phyloP scores from a whole-genome alignment of 2,888 invertebrate genomes.

The Morpho achilles region DNA sequence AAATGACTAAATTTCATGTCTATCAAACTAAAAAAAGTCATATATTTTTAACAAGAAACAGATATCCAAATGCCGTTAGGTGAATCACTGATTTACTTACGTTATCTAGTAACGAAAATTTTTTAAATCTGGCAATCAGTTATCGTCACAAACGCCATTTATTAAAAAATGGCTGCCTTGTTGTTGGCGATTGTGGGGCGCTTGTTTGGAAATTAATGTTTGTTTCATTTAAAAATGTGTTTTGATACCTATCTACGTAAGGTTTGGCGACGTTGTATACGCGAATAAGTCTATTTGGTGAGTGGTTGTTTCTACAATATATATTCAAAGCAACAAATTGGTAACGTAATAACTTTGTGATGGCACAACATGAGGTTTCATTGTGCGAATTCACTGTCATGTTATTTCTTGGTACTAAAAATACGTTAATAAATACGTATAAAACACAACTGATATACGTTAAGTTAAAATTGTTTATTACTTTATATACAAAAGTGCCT shows the following conservation, averaged over 20 bases:
- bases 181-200: slow-evolving; percentile 74
- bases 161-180: slow-evolving; percentile 73
- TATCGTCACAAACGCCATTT: slow-evolving; percentile 47
- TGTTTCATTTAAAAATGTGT: slow-evolving; percentile 64
- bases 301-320: slow-evolving; percentile 35
- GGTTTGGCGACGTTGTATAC: slow-evolving; percentile 40
- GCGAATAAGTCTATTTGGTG: slow-evolving; percentile 47
- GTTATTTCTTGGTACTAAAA: slow-evolving; percentile 22
- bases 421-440: not conserved
- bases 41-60: too few relatives aligned
- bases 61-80: too few relatives aligned
- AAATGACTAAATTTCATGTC: too few relatives aligned
- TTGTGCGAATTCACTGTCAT: slow-evolving; percentile 29
- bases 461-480: slow-evolving; percentile 5
- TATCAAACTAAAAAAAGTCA: too few relatives aligned
- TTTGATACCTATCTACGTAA: slow-evolving; percentile 42
- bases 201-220: slow-evolving; percentile 70
- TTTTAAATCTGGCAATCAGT: slow-evolving; percentile 32
- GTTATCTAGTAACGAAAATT: slow-evolving; percentile 21
- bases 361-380: slow-evolving; percentile 63
- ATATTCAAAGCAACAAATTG: slow-evolving; percentile 17
- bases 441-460: not conserved
- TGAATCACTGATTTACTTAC: too few relatives aligned
- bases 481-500: slow-evolving; percentile 6
- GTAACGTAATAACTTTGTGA: slow-evolving; percentile 36